Evolutionary conservation across 2,888 invertebrate species (phyloP).

Genomic region (Coelinius sp.): DNA sequence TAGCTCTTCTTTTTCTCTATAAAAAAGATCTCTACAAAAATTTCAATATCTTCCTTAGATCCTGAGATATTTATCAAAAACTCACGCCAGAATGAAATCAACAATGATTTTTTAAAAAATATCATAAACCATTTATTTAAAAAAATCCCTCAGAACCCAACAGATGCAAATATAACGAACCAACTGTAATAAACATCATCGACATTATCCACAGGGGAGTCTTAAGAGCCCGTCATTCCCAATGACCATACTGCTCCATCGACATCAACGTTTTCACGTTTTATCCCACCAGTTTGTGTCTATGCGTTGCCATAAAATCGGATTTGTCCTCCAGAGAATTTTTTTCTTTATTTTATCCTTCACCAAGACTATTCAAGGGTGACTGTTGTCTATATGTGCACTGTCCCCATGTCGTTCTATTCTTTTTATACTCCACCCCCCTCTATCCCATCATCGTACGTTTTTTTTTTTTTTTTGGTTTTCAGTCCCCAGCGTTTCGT

Average conservation of each 20-base stretch:
- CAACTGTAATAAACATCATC: slow-evolving; percentile 8
- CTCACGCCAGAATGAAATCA: too few relatives aligned
- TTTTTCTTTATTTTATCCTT: slow-evolving; percentile 24
- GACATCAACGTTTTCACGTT: slow-evolving; percentile 5
- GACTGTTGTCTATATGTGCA: slow-evolving; percentile 34
- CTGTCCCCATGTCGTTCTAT: slow-evolving; percentile 16
- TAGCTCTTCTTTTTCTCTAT: too few relatives aligned
- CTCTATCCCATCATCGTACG: slow-evolving; percentile 3
- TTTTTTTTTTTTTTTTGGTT: slow-evolving; percentile 10
- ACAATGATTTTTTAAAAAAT: too few relatives aligned
- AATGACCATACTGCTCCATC: slow-evolving; percentile 28
- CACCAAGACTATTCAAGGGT: slow-evolving; percentile 28
- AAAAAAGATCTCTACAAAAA: too few relatives aligned
- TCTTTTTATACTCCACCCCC: slow-evolving; percentile 36
- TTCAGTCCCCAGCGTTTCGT: slow-evolving; percentile 3
- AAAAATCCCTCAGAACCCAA: neutral
- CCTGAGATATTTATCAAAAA: too few relatives aligned
- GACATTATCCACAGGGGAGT: slow-evolving; percentile 34
- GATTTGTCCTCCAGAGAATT: slow-evolving; percentile 43
- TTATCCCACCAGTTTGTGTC: slow-evolving; percentile 18
- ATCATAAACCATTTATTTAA: too few relatives aligned
- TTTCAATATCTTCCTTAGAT: too few relatives aligned
- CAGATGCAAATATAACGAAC: slow-evolving; percentile 33
- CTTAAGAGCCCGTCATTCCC: slow-evolving; percentile 10
- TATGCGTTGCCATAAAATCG: slow-evolving; percentile 42